Conservation (phyloP, 2,888 invertebrate species). For the Sphecodes monilicornis region DNA sequence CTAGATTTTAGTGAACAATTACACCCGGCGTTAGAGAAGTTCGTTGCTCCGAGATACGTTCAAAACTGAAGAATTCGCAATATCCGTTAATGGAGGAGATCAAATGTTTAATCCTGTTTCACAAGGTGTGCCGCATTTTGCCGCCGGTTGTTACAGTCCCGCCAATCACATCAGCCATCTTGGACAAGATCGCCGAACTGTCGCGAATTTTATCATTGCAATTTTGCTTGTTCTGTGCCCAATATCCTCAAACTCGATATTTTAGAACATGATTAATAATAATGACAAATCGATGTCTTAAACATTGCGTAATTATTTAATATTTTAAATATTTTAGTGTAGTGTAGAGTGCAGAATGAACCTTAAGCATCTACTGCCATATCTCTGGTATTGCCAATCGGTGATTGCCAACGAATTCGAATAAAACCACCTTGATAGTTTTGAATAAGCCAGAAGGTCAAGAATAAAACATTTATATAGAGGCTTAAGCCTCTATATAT, state of each 20-base stretch:
- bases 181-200: slow-evolving; percentile 42
- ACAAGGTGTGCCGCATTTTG: slow-evolving; percentile 27
- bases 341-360: not conserved
- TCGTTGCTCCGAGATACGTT: slow-evolving; percentile 56
- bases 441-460: not conserved
- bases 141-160: not conserved
- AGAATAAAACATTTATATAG: not conserved
- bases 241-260: not conserved
- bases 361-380: not conserved
- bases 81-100: slow-evolving; percentile 42
- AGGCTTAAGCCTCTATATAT: not conserved
- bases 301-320: not conserved
- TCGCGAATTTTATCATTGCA: not conserved
- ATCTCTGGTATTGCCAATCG: too few relatives aligned
- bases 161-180: slow-evolving; percentile 45
- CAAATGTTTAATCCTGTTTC: slow-evolving; percentile 44
- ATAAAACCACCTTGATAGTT: not conserved
- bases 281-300: not conserved
- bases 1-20: slow-evolving; percentile 30
- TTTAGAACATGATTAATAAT: not conserved
- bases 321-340: slow-evolving; percentile 27
- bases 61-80: slow-evolving; percentile 55
- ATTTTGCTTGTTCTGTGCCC: not conserved
- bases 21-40: slow-evolving; percentile 40
- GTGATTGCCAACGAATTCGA: too few relatives aligned